Evolutionary conservation across 2,797 vertebrate species (phyloP), one percentile per base, ranked within the genome.

Genomic region (Iguana delicatissima): DNA sequence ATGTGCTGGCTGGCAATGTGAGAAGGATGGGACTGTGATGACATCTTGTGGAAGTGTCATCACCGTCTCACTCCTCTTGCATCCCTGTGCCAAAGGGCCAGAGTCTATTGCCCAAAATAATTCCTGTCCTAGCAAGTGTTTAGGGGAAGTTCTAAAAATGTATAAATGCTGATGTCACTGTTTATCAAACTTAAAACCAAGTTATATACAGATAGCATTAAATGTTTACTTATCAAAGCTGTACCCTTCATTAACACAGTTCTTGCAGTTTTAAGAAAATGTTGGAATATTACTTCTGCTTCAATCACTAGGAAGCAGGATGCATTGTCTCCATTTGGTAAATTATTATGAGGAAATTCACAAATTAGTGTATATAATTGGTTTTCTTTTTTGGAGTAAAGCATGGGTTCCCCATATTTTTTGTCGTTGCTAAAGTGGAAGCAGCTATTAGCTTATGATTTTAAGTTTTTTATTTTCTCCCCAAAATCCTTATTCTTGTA

Each of bases 401-500:
- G 14, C 59, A 38, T 29, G 67, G 22, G 62, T 67, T 67, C 42
- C 29, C 62, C 46, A 84, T 84, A 83, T 32, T 62, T 83, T 62
- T 83, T 46, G 18, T 83, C 42, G 57, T n/a, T 62, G n/a, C 16
- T 38, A 59, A 57, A 29, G n/a, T 83, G 55, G 9, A 80, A 55
- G 50, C 29, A 80, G 79, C 16, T 80, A 55, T 80, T 80, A 80
- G 55, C 29, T 80, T 13, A 57, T 14, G 18, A 55, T 10, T 55
- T 55, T 32, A 84, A 42, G 84, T 50, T 94, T 95, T 91, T 92
- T 93, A 94, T 95, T 96, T 95, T 82, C 4, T 26, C 90, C 86
- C 89, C 84, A 94, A 93, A 92, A 91, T 84, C 29, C 0, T 91
- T 94, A 88, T 64, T 83, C 0, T 20, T 88, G 32, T 79, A 73